These are phyloP conservation scores for Steinernema khuongi DNA, from an alignment of 1,140 invertebrate genomes.

Conservation along the genomic window DNA sequence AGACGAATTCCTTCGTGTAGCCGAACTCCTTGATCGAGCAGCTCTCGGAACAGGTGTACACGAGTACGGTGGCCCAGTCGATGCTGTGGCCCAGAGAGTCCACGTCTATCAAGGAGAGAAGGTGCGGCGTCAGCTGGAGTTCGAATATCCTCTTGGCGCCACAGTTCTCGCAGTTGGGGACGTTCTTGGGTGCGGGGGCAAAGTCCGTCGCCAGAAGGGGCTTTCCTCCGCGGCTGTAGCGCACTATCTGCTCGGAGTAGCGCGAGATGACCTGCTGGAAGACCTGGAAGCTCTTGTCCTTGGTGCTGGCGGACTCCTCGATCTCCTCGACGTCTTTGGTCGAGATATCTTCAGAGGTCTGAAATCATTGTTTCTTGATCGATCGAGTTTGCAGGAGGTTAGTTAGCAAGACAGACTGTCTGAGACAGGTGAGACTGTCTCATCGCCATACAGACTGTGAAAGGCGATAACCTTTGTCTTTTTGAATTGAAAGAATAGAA, in stretches of 20 bases:
- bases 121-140: constrained; percentile 88
- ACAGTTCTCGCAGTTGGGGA: constrained; percentile 75
- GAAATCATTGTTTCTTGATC: not conserved
- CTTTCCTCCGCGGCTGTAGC: constrained; percentile 72
- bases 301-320: constrained; percentile 25
- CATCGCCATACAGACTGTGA: too few species aligned
- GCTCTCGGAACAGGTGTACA: constrained; percentile 78
- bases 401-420: too few species aligned
- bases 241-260: constrained; percentile 64
- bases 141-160: constrained; percentile 74
- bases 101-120: constrained; percentile 69
- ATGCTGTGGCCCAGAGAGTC: constrained; percentile 69
- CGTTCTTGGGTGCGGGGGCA: constrained; percentile 60
- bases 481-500: not conserved
- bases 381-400: too few species aligned
- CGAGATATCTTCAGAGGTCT: constrained; percentile 30
- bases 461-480: too few species aligned
- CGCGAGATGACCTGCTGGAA: constrained; percentile 26
- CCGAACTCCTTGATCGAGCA: constrained; percentile 66
- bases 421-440: too few species aligned
- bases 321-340: constrained; percentile 24
- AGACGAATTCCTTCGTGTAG: constrained; percentile 74
- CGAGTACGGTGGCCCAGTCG: constrained; percentile 79
- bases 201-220: constrained; percentile 71
- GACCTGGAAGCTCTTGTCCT: constrained; percentile 27